phyloP scores from a whole-genome alignment of 1,140 invertebrate genomes.

The Diorhabda sublineata region DNA sequence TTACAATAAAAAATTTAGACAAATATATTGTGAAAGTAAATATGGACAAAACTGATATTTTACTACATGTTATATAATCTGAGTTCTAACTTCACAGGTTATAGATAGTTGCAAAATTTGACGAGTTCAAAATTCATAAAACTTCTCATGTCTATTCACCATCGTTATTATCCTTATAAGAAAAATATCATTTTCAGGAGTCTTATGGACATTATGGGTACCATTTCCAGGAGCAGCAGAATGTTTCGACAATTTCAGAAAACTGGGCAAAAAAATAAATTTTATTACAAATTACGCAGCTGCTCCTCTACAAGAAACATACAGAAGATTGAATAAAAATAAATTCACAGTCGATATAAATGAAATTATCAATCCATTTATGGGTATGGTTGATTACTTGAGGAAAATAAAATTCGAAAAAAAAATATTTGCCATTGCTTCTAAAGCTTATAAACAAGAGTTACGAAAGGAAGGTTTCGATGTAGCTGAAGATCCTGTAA shows the following conservation, averaged over 20 bases:
- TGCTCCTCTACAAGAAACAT: constrained; percentile 19
- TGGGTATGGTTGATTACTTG: constrained; percentile 31
- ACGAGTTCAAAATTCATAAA: too few species aligned
- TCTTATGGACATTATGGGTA: constrained; percentile 26
- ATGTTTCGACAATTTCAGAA: constrained; percentile 30
- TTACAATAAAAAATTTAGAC: too few species aligned
- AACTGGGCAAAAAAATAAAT: constrained; percentile 36
- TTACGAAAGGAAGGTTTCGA: constrained; percentile 31
- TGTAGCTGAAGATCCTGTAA: background rate
- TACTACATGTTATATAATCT: too few species aligned
- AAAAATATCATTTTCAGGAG: constrained; percentile 22
- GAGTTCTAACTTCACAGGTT: too few species aligned
- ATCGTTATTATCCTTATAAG: too few species aligned
- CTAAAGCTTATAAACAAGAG: constrained; percentile 25
- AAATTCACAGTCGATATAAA: constrained; percentile 22
- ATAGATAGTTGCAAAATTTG: too few species aligned
- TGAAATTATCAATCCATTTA: constrained; percentile 29
- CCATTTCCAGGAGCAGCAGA: constrained; percentile 33
- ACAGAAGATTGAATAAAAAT: constrained; percentile 25
- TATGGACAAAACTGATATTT: too few species aligned
- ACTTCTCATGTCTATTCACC: too few species aligned
- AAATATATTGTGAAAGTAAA: too few species aligned
- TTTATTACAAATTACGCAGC: constrained; percentile 41
- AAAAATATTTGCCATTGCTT: constrained; percentile 33
- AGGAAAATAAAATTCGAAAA: constrained; percentile 37